Evolutionary conservation across 2,797 vertebrate genomes (phyloP).

Genomic region (Anableps anableps): DNA sequence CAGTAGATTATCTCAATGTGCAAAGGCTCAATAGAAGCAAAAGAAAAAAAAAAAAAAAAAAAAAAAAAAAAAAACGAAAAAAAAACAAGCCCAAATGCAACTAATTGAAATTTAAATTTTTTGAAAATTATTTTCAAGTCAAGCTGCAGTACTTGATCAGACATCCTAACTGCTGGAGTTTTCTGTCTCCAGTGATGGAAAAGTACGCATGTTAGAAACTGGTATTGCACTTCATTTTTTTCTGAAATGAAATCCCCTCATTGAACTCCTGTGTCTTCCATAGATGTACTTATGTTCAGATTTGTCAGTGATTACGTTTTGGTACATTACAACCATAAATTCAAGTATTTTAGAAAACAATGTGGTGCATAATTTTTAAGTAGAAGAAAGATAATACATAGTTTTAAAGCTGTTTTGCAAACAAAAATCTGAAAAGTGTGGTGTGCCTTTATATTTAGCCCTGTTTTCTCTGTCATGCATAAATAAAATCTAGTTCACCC

Average conservation of each 20-base stretch:
- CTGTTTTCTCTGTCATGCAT: background rate
- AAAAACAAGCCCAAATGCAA: constrained; percentile 29
- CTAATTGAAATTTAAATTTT: constrained; percentile 33
- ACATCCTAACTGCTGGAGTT: background rate
- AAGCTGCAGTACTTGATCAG: background rate
- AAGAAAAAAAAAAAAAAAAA: constrained; percentile 48
- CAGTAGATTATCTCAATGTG: constrained; percentile 29
- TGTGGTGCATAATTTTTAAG: background rate
- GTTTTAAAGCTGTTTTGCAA: background rate
- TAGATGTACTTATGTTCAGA: constrained; percentile 33
- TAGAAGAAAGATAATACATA: background rate
- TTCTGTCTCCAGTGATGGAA: constrained; percentile 28
- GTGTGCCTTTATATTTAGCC: background rate
- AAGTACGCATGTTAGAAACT: constrained; percentile 50
- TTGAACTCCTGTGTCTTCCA: constrained; percentile 60
- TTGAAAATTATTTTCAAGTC: too few species aligned
- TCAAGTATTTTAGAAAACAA: background rate
- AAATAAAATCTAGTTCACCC: background rate
- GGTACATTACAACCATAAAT: background rate
- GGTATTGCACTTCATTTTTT: constrained; percentile 48
- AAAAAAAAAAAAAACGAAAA: constrained; percentile 41
- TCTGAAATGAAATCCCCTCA: constrained; percentile 48
- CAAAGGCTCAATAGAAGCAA: constrained; percentile 17
- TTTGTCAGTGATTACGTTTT: background rate
- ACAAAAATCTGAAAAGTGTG: background rate